phyloP scores from a whole-genome alignment of 2,888 invertebrate species.

The Eulithis testata region DNA sequence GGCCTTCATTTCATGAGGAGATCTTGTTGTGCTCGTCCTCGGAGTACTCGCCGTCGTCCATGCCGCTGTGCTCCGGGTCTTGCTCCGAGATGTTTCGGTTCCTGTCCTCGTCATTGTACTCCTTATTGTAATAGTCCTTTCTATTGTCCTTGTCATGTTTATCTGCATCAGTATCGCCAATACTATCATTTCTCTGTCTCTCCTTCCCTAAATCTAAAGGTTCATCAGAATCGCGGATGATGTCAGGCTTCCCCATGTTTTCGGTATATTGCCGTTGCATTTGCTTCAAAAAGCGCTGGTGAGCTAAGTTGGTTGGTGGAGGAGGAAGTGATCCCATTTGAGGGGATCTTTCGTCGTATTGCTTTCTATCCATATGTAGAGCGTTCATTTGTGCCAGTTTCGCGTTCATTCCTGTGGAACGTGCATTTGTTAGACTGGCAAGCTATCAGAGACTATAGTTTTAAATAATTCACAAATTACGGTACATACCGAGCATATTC shows the following conservation, averaged over 20 bases:
- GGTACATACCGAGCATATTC: constrained; percentile 87
- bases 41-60: constrained; percentile 77
- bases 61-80: constrained; percentile 67
- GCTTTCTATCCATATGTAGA: constrained; percentile 78
- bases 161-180: constrained; percentile 71
- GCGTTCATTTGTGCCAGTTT: constrained; percentile 92
- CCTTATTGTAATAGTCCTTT: constrained; percentile 68
- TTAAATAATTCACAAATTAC: background rate
- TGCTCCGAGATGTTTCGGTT: constrained; percentile 60
- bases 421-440: constrained; percentile 11
- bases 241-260: constrained; percentile 81
- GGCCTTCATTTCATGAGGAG: constrained; percentile 71
- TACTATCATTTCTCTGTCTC: constrained; percentile 68
- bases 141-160: constrained; percentile 82
- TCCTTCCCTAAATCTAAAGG: constrained; percentile 84
- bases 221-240: constrained; percentile 81
- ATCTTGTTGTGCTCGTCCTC: constrained; percentile 75
- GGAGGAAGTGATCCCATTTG: constrained; percentile 83
- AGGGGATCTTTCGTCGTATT: constrained; percentile 85
- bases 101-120: constrained; percentile 65
- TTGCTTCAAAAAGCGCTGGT: constrained; percentile 86
- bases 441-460: background rate
- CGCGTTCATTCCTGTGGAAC: constrained; percentile 87
- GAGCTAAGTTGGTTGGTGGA: constrained; percentile 78
- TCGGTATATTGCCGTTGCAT: constrained; percentile 86